phyloP scores from a whole-genome alignment of 2,113 vertebrate species.

The Psephotus haematonotus region DNA sequence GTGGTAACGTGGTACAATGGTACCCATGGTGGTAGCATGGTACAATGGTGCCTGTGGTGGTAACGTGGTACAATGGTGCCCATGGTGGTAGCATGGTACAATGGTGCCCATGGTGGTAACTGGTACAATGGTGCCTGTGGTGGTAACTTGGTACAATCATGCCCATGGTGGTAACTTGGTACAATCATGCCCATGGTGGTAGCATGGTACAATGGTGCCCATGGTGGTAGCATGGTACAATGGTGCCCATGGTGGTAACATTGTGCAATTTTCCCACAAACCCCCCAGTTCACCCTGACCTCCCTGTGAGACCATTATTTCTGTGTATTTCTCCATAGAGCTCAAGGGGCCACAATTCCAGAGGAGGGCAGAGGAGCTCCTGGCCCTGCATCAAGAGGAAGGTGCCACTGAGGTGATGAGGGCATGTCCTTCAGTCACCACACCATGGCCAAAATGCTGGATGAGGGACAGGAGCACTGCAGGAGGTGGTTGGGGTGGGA shows the following conservation, averaged over 20 bases:
- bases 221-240: too few species aligned
- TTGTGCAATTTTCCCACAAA: background rate
- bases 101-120: too few species aligned
- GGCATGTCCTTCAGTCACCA: background rate
- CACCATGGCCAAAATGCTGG: accelerated
- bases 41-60: too few species aligned
- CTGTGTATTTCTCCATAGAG: background rate
- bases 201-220: accelerated
- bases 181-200: too few species aligned
- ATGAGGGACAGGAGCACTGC: accelerated
- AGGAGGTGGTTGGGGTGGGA: accelerated
- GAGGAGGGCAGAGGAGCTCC: background rate
- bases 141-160: too few species aligned
- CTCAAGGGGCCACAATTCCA: background rate
- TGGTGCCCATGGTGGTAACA: background rate
- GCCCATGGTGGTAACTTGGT: accelerated
- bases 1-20: too few species aligned
- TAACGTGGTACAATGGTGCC: accelerated
- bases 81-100: accelerated
- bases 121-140: too few species aligned
- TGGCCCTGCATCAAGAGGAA: background rate
- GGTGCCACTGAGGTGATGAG: background rate
- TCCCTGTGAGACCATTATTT: background rate
- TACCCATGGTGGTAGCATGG: background rate
- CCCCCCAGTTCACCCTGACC: background rate